Conservation (phyloP, 1,140 invertebrate genomes). For the Delia radicum region DNA sequence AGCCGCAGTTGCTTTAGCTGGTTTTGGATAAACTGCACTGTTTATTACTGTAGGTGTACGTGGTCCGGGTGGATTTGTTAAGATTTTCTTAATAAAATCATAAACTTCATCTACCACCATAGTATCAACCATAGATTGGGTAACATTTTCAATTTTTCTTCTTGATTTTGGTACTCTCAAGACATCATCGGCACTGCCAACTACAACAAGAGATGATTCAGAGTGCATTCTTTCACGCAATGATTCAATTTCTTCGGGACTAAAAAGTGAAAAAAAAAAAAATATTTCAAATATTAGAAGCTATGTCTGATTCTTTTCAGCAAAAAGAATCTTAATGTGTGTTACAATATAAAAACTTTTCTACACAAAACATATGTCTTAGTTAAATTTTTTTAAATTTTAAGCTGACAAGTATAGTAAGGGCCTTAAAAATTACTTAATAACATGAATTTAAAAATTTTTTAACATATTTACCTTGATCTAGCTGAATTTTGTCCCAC, state of each 20-base stretch:
- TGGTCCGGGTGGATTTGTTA: conserved; percentile 63
- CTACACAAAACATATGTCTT: not conserved
- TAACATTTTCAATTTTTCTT: conserved; percentile 71
- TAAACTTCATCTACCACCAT: conserved; percentile 71
- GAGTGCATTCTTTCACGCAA: conserved; percentile 73
- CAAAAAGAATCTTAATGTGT: not conserved
- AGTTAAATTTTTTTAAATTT: too few species aligned
- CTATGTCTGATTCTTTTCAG: not conserved
- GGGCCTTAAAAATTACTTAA: too few species aligned
- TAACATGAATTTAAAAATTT: too few species aligned
- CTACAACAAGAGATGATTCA: conserved; percentile 75
- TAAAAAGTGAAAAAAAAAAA: too few species aligned
- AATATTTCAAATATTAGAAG: not conserved
- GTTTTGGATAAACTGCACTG: not conserved
- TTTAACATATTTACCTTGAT: conserved; percentile 55
- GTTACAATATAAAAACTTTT: too few species aligned
- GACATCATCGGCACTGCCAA: conserved; percentile 80
- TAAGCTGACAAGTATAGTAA: too few species aligned
- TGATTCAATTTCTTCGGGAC: conserved; percentile 76
- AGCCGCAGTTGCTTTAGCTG: not conserved
- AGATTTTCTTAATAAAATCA: conserved; percentile 63
- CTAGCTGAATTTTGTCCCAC: conserved; percentile 73
- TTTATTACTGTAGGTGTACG: conserved; percentile 54
- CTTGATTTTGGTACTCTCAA: conserved; percentile 72
- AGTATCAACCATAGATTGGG: conserved; percentile 79